These are phyloP conservation scores for Cinara cedri DNA, from an alignment of 2,888 invertebrate genomes.

Conservation along the genomic window DNA sequence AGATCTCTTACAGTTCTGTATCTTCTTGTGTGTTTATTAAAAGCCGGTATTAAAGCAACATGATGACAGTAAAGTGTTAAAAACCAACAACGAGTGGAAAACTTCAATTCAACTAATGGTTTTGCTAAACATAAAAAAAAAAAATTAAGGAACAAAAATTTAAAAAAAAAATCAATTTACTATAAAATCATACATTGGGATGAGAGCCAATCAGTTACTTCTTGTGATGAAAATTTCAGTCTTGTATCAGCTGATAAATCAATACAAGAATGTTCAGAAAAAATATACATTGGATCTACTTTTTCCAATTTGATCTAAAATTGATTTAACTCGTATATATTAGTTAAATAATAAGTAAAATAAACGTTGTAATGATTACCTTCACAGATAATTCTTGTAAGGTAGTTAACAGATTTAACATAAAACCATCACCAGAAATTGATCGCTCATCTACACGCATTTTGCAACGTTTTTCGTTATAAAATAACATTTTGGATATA, in stretches of 20 bases:
- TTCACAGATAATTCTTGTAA: conserved; percentile 88
- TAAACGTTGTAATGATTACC: conserved; percentile 61
- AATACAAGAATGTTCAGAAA: conserved; percentile 71
- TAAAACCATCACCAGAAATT: conserved; percentile 91
- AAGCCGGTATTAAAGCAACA: conserved; percentile 85
- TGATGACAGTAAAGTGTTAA: conserved; percentile 93
- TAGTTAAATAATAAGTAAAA: conserved; percentile 20
- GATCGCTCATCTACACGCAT: conserved; percentile 86
- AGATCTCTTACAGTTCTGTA: conserved; percentile 81
- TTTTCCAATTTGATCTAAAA: conserved; percentile 80
- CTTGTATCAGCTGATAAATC: conserved; percentile 78
- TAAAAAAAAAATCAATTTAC: too few species aligned
- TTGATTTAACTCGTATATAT: background rate
- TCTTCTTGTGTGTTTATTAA: conserved; percentile 81
- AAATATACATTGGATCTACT: conserved; percentile 87
- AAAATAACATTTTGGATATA: conserved; percentile 76
- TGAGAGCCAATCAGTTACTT: conserved; percentile 78
- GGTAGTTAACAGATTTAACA: conserved; percentile 90
- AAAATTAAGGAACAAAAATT: background rate
- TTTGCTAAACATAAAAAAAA: conserved; percentile 24
- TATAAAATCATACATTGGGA: conserved; percentile 67
- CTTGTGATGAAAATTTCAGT: conserved; percentile 80
- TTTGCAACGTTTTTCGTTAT: conserved; percentile 87
- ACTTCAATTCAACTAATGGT: conserved; percentile 75
- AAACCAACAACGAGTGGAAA: conserved; percentile 97